These are phyloP conservation scores for Manduca sexta DNA, from an alignment of 1,140 invertebrate genomes.

Conservation along the genomic window DNA sequence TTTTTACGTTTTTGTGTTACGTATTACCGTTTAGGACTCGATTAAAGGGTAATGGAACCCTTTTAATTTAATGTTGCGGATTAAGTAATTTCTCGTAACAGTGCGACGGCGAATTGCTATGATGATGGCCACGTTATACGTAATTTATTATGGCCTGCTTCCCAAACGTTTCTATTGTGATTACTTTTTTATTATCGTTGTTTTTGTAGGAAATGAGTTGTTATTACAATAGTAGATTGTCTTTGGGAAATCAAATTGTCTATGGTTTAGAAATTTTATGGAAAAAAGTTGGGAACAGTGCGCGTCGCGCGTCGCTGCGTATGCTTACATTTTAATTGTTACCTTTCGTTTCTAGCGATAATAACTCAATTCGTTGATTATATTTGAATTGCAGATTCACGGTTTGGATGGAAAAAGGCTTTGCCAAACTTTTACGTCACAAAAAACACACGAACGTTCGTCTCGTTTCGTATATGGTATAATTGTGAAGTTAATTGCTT, in stretches of 20 bases:
- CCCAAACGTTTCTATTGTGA: conserved; percentile 13
- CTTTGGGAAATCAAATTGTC: conserved; percentile 14
- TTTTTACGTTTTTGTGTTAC: conserved; percentile 14
- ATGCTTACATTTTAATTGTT: conserved; percentile 31
- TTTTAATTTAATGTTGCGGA: neutral
- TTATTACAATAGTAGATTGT: conserved; percentile 15
- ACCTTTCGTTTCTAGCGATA: conserved; percentile 37
- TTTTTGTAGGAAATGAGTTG: conserved; percentile 20
- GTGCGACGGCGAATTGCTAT: neutral
- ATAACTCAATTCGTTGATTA: conserved; percentile 34
- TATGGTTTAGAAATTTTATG: conserved; percentile 29
- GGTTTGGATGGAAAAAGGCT: conserved; percentile 1
- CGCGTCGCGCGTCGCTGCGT: conserved; percentile 17
- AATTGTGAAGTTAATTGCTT: too few species aligned
- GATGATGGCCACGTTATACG: neutral
- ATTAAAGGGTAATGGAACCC: neutral
- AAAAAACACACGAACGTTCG: too few species aligned
- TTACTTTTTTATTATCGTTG: conserved; percentile 6
- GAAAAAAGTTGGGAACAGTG: conserved; percentile 38
- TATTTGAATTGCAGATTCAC: conserved; percentile 17
- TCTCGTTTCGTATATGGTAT: too few species aligned
- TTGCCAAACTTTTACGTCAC: too few species aligned
- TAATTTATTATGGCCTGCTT: conserved; percentile 21
- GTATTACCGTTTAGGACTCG: neutral
- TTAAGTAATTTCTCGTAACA: conserved; percentile 3